Percentiles rank a stretch among this genome's conserved stretches.
Evolutionary conservation across 2,113 vertebrate genomes (phyloP).

Genomic region (Probosciger aterrimus): DNA sequence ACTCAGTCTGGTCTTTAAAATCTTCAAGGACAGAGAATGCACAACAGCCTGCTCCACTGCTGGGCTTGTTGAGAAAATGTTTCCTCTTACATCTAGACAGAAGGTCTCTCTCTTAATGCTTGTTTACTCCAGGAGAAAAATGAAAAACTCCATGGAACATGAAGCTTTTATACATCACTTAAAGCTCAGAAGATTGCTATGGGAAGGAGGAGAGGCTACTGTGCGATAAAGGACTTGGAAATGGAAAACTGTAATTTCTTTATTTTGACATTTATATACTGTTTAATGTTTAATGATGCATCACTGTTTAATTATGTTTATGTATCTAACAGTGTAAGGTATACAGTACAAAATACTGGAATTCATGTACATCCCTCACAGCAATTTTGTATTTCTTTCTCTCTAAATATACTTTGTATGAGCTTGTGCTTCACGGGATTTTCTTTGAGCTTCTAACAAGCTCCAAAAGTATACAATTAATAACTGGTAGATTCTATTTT

Average conservation of each 20-base stretch:
- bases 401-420: background rate
- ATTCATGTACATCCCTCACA: background rate
- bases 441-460: background rate
- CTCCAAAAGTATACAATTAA: background rate
- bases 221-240: background rate
- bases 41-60: background rate
- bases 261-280: background rate
- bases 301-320: background rate
- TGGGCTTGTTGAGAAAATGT: background rate
- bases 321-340: background rate
- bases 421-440: background rate
- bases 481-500: background rate
- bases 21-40: background rate
- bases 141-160: background rate
- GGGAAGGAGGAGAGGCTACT: background rate
- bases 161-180: background rate
- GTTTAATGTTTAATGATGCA: background rate
- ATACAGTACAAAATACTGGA: background rate
- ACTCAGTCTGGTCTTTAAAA: background rate
- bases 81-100: background rate
- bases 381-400: background rate
- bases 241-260: background rate
- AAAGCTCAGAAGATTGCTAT: background rate
- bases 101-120: background rate
- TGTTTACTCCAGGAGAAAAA: background rate